Conservation (phyloP, 1,140 invertebrate species). For the Euura saliciscinereae region DNA sequence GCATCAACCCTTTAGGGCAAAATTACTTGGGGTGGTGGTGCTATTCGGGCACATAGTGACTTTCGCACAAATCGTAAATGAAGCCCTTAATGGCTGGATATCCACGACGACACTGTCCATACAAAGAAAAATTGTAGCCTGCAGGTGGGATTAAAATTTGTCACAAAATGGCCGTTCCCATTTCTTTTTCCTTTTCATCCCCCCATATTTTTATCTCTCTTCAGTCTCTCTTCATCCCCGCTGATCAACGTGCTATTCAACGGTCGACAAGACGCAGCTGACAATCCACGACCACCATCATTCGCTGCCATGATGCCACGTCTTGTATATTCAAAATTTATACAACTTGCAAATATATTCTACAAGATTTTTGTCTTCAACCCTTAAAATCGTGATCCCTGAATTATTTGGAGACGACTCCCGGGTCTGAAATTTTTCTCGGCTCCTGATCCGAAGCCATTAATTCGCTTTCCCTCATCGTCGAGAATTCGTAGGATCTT, state of each 20-base stretch:
- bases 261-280: too few species aligned
- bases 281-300: too few species aligned
- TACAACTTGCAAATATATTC: too few species aligned
- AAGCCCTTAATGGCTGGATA: neutral
- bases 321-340: too few species aligned
- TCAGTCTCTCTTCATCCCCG: neutral
- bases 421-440: too few species aligned
- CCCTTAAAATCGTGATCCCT: too few species aligned
- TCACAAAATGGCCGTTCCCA: neutral
- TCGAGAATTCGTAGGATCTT: too few species aligned
- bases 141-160: neutral
- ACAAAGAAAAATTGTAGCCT: neutral
- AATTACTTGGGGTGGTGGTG: neutral
- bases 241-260: too few species aligned
- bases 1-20: constrained; percentile 37
- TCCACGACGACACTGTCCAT: neutral
- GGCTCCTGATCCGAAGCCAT: neutral
- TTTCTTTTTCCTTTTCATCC: neutral
- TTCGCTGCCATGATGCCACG: too few species aligned
- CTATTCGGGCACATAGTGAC: neutral
- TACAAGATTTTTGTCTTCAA: too few species aligned
- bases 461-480: neutral
- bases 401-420: too few species aligned
- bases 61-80: neutral
- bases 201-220: neutral